phyloP scores from a whole-genome alignment of 2,797 vertebrate genomes.

The Crypturellus tataupa region DNA sequence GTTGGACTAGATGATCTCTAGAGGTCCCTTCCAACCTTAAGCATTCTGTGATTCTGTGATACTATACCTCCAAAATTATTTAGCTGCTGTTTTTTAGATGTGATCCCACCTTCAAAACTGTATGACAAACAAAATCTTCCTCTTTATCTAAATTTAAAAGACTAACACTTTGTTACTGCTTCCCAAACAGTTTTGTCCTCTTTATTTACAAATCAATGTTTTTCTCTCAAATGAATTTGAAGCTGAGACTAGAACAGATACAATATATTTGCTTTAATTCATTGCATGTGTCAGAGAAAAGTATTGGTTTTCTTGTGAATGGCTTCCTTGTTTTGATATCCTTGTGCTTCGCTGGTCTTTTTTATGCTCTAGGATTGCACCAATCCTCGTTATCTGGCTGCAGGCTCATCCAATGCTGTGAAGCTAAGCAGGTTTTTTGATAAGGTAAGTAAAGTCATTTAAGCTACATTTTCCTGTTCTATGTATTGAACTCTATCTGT shows the following conservation, averaged over 20 bases:
- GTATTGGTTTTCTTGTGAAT: not conserved
- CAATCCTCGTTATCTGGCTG: slow-evolving; percentile 93
- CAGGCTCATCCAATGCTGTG: slow-evolving; percentile 97
- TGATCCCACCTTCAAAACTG: not conserved
- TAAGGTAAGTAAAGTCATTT: slow-evolving; percentile 85
- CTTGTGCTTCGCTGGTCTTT: not conserved
- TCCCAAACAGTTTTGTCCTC: not conserved
- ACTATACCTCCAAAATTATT: not conserved
- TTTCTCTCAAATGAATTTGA: not conserved
- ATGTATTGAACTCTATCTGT: not conserved
- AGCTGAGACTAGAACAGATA: not conserved
- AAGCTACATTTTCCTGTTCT: not conserved
- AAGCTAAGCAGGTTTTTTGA: slow-evolving; percentile 98
- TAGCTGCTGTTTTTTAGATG: not conserved
- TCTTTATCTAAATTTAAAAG: not conserved
- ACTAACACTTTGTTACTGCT: not conserved
- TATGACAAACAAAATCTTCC: not conserved
- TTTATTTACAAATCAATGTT: not conserved
- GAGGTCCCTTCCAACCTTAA: no score
- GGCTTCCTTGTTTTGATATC: not conserved
- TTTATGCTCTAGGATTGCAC: slow-evolving; percentile 90
- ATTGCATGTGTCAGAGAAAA: not conserved
- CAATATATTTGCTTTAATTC: not conserved
- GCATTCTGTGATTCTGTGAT: not conserved
- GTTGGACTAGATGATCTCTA: no score